Conservation (phyloP, 2,113 vertebrate species). For the Heptranchias perlo region DNA sequence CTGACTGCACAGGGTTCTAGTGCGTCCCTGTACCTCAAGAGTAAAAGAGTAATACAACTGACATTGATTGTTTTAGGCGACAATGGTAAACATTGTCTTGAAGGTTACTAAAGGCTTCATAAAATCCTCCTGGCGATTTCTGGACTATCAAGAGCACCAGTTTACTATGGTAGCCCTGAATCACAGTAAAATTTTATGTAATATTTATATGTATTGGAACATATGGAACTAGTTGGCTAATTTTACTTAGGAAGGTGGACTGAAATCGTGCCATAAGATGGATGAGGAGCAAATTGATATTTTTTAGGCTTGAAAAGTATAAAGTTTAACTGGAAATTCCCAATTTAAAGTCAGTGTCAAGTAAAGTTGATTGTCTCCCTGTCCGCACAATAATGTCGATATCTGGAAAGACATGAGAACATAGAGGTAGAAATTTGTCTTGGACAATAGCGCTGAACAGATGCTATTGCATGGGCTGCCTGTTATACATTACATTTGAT, state of each 20-base stretch:
- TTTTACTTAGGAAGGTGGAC: neutral
- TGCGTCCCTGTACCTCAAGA: neutral
- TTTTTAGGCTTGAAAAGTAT: neutral
- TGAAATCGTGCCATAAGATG: neutral
- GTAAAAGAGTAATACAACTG: neutral
- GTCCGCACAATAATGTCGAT: neutral
- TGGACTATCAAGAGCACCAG: neutral
- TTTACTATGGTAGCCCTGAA: neutral
- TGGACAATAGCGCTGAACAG: no score
- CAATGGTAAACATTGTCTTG: neutral
- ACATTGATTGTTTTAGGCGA: neutral
- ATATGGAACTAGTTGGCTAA: neutral
- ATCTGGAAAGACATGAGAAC: neutral
- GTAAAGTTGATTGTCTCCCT: neutral
- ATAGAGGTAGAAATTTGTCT: no score
- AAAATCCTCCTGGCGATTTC: neutral
- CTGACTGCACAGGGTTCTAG: neutral
- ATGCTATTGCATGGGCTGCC: no score
- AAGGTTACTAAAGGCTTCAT: neutral
- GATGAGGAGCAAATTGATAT: neutral
- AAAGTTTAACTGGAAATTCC: neutral
- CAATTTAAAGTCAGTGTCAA: neutral
- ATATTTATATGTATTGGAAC: neutral
- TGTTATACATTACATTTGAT: no score
- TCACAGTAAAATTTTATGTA: neutral